Percentiles rank a stretch among this genome's conserved stretches.
These are phyloP conservation scores for Lepidotrigona ventralis DNA, from an alignment of 1,140 invertebrate species.

Conservation along the genomic window DNA sequence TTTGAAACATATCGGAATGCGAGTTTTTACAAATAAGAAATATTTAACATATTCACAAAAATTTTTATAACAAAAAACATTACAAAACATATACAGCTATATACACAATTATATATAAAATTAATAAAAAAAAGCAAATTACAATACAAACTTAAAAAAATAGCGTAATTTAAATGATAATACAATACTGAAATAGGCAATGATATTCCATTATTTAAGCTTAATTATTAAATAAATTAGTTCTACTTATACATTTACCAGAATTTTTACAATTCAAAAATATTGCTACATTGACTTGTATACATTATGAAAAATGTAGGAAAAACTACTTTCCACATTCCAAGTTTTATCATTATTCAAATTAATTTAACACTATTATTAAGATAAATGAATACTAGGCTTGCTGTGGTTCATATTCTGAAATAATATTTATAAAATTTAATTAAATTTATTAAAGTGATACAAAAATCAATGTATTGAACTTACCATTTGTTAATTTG, in stretches of 20 bases:
- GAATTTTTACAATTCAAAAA: neutral
- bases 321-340: constrained; percentile 17
- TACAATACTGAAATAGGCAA: constrained; percentile 39
- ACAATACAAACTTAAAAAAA: constrained; percentile 33
- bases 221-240: constrained; percentile 46
- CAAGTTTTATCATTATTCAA: constrained; percentile 14
- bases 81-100: constrained; percentile 31
- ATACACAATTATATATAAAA: constrained; percentile 30
- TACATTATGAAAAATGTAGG: neutral
- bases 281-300: constrained; percentile 3
- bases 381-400: constrained; percentile 53
- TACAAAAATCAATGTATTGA: neutral
- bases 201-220: constrained; percentile 25
- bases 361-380: constrained; percentile 40
- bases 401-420: constrained; percentile 51
- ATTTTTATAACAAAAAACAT: constrained; percentile 39
- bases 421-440: constrained; percentile 30
- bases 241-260: constrained; percentile 15
- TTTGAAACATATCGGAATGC: constrained; percentile 51
- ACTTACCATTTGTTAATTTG: constrained; percentile 53
- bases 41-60: constrained; percentile 26
- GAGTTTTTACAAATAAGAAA: constrained; percentile 46
- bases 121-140: constrained; percentile 28
- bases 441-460: constrained; percentile 3
- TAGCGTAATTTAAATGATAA: constrained; percentile 1